A percentile compares a stretch with the other conserved stretches of the same genome.
These are phyloP conservation scores for Phrynocephalus forsythii DNA, from an alignment of 2,797 vertebrate genomes.

Conservation along the genomic window DNA sequence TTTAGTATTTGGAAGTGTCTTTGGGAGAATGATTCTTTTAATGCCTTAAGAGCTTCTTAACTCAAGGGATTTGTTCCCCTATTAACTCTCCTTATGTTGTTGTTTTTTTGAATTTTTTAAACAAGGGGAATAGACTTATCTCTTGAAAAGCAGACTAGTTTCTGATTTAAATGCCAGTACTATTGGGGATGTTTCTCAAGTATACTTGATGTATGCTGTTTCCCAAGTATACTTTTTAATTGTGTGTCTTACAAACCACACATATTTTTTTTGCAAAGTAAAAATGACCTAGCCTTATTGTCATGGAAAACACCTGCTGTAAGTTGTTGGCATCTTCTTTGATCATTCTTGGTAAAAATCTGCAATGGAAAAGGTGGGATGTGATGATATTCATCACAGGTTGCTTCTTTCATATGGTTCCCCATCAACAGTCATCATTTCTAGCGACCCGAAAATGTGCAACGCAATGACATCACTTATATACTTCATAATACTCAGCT, in stretches of 20 bases:
- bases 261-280: background rate
- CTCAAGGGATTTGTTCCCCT: conserved; percentile 5
- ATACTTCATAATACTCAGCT: background rate
- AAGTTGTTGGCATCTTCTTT: background rate
- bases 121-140: background rate
- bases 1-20: conserved; percentile 11
- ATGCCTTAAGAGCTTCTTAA: conserved; percentile 8
- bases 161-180: background rate
- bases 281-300: background rate
- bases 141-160: background rate
- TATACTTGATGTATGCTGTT: background rate
- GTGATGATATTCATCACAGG: background rate
- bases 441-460: background rate
- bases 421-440: background rate
- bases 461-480: background rate
- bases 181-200: background rate
- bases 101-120: background rate
- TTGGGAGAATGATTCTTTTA: conserved; percentile 2
- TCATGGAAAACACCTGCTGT: background rate
- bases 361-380: no score
- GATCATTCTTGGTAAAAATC: background rate
- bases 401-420: background rate
- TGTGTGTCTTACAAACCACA: background rate
- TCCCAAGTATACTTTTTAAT: background rate
- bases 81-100: background rate